Base-by-base conservation (phyloP, 2,113 vertebrate species). In the Datnioides undecimradiatus region DNA sequence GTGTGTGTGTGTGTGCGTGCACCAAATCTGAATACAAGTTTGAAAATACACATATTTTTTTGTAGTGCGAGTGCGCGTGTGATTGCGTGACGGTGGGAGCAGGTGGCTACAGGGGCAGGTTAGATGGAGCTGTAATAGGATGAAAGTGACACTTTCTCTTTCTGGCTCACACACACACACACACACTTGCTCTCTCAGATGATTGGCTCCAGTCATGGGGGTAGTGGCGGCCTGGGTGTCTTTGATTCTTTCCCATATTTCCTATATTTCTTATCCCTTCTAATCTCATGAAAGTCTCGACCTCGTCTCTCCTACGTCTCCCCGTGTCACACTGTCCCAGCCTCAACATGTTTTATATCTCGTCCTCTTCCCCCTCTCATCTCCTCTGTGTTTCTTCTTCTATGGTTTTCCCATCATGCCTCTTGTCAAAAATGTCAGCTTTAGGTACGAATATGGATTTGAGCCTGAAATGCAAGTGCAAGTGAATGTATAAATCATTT, bases 111-210 rank as follows among this genome's bases (percentile, higher is more conserved):
- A 67, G 66, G 69, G 79, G 80, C 82, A 87, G 86, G 86, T 82
- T 79, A 90, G 90, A 92, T 89, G 82, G 85, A 87, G 80, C 77
- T 74, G 84, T 89, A 90, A 93, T 90, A 83, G 72, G 86, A 92
- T 87, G 82, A 87, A 83, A 91, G 79, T 78, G 79, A 87, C 77
- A 93, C 79, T 83, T 76, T 74, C 73, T 83, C 69, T 64, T 59
- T 80, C 64, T 64, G 62, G 67, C 83, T 82, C 70, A 43, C 59
- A 69, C 5, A n/a, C 40, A 41, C 79, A 82, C 74, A 81, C 68
- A 41, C 79, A 43, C 68, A 62, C 59, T 40, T 60, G 8, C 81
- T 79, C 36, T 67, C 54, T 69, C 71, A 73, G 54, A 85, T 86
- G 86, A 90, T 87, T 91, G 88, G 80, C 76, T 87, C 59, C 71